Conservation (phyloP, 2,113 vertebrate species). For the Carassius carassius region DNA sequence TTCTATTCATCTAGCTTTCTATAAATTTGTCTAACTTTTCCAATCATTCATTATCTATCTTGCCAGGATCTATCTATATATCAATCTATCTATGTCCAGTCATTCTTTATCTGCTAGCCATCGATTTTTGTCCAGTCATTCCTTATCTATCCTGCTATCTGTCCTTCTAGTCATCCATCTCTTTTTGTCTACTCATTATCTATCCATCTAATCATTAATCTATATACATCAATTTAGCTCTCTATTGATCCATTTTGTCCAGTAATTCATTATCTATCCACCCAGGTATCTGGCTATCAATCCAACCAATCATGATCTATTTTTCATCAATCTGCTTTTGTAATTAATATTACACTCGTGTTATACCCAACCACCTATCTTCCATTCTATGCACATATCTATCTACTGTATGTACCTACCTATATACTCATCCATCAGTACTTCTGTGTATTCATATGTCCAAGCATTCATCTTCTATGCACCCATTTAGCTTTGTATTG, state of each 20-base stretch:
- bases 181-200: background rate
- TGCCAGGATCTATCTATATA: background rate
- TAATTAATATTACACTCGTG: too few species aligned
- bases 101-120: background rate
- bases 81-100: background rate
- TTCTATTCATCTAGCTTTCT: background rate
- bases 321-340: too few species aligned
- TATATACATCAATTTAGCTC: too few species aligned
- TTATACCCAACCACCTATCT: background rate
- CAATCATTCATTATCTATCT: background rate
- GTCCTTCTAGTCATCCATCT: too few species aligned
- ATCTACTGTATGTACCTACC: too few species aligned
- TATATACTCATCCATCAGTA: background rate
- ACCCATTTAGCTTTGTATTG: background rate
- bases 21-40: background rate
- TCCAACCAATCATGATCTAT: too few species aligned
- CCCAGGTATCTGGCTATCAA: background rate
- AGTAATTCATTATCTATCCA: background rate
- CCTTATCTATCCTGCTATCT: background rate
- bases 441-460: too few species aligned
- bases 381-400: background rate
- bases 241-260: too few species aligned
- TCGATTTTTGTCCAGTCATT: background rate
- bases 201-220: background rate
- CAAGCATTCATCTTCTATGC: background rate